These are phyloP conservation scores for Araneus ventricosus DNA, from an alignment of 1,140 invertebrate species.

Conservation along the genomic window DNA sequence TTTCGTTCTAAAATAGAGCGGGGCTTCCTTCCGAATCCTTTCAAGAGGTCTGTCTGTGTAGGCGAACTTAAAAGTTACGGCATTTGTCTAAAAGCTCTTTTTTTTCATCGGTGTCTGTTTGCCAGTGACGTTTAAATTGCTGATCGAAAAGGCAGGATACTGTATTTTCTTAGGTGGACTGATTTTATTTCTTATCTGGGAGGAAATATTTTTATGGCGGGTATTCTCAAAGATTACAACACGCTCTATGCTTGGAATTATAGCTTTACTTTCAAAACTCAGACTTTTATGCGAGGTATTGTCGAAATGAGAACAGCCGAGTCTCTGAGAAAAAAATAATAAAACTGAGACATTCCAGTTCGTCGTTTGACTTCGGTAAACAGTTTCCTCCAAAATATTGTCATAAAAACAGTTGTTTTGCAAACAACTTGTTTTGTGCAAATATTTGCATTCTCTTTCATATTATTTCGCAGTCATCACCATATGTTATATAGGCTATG, in stretches of 20 bases:
- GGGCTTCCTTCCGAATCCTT: background rate
- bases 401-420: background rate
- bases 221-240: background rate
- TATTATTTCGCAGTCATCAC: background rate
- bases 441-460: background rate
- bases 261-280: background rate
- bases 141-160: background rate
- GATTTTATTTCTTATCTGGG: background rate
- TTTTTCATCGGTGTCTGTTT: background rate
- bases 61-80: slow-evolving; percentile 15
- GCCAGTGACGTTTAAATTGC: background rate
- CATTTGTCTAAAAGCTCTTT: slow-evolving; percentile 15
- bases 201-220: background rate
- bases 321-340: background rate
- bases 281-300: background rate
- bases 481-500: background rate
- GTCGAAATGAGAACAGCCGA: background rate
- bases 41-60: background rate
- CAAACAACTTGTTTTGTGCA: background rate
- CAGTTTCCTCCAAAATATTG: background rate
- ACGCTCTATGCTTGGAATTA: background rate
- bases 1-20: background rate
- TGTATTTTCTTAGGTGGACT: background rate
- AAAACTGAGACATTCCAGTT: background rate
- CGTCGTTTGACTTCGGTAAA: background rate